phyloP scores from a whole-genome alignment of 1,140 invertebrate species.

The Plodia interpunctella region DNA sequence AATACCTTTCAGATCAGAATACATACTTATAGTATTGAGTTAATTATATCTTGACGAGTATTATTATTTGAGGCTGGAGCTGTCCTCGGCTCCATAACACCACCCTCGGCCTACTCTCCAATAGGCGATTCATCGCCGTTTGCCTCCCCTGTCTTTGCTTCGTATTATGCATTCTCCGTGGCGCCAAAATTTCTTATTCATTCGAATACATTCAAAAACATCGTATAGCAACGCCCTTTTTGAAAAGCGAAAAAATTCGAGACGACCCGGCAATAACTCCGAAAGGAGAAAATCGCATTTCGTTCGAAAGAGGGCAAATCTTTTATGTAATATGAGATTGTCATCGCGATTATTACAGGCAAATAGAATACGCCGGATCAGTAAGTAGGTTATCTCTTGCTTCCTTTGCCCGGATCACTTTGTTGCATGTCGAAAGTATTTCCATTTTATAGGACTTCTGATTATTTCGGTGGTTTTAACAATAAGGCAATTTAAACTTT shows the following conservation, averaged over 20 bases:
- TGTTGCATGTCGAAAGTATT: conserved; percentile 56
- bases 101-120: conserved; percentile 8
- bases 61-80: not conserved
- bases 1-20: no score
- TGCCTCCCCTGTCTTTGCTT: conserved; percentile 13
- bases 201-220: conserved; percentile 69
- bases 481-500: conserved; percentile 24
- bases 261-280: conserved; percentile 65
- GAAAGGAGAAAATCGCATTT: conserved; percentile 74
- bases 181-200: conserved; percentile 69
- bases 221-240: conserved; percentile 56
- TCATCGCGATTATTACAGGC: conserved; percentile 77
- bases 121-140: conserved; percentile 12
- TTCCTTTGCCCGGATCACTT: conserved; percentile 67
- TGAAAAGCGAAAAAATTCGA: conserved; percentile 70
- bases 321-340: conserved; percentile 77
- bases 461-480: conserved; percentile 21
- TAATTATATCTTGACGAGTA: no score
- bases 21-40: no score
- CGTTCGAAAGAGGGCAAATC: conserved; percentile 74
- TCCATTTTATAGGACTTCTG: not conserved
- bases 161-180: conserved; percentile 53
- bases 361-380: conserved; percentile 76
- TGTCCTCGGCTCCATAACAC: not conserved
- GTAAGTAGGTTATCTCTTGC: conserved; percentile 74